Evolutionary conservation across 2,113 vertebrate genomes (phyloP), one percentile per base, ranked within the genome.

Genomic region (Corydoras maculifer): DNA sequence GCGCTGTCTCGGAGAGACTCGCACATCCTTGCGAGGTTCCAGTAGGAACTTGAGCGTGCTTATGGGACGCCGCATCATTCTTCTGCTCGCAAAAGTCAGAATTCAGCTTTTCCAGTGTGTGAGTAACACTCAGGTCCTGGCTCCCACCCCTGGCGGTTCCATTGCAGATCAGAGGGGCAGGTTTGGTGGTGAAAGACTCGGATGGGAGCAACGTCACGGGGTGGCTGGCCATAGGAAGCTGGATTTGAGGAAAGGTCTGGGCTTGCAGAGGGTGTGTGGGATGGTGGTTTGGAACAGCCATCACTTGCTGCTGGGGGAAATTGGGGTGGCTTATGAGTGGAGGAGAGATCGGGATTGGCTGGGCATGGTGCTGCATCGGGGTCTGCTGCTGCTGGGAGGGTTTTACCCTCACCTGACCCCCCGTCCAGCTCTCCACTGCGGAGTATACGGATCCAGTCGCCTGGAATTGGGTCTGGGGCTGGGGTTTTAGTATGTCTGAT

Each of bases 121-220:
- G 78, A 4, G 70, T n/a, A 61, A 66, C 1, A 11, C 25, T 69
- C 31, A 68, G 6, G 5, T 76, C 84, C 32, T 82, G 84, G 6
- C 73, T 63, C 14, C 74, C 62, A 18, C 76, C 65, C 14, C 84
- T 77, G 51, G 75, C 72, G 1, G 72, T 81, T 1, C 83, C 83
- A 9, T 86, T 84, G 69, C 64, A 63, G 73, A 70, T 72, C 2
- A 83, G 54, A 0, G 81, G 51, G 2, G 74, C 59, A 64, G 78
- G 73, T 85, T 90, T 89, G 2, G 74, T 78, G 62, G 88, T 77
- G 73, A 88, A 88, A 30, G 75, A 74, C 61, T 88, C 87, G 12
- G 88, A 69, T 1, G 83, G 73, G 5, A 87, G 80, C 58, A 86
- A 81, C 54, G 84, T 84, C 0, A 76, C 48, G 8, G 73, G 76